Evolutionary conservation across 2,888 invertebrate species (phyloP).

Genomic region (Brenthis ino): DNA sequence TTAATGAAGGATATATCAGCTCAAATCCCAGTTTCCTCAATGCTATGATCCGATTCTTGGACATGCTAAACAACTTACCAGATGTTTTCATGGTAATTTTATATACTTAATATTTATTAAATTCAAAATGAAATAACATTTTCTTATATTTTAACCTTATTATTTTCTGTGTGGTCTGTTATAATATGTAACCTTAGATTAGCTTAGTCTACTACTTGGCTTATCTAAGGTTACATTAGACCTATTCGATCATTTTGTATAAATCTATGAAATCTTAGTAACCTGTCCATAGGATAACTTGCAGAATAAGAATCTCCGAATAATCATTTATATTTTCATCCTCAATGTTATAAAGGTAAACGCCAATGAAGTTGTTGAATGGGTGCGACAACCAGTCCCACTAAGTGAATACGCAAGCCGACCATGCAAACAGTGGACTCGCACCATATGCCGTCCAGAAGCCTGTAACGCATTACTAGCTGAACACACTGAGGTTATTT

Average conservation of each 20-base stretch:
- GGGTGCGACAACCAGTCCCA: constrained; percentile 79
- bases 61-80: constrained; percentile 72
- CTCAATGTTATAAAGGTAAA: constrained; percentile 38
- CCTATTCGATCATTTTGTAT: too few relatives aligned
- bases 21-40: constrained; percentile 65
- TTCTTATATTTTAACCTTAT: too few relatives aligned
- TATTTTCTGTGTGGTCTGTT: too few relatives aligned
- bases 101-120: too few relatives aligned
- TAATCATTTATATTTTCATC: background rate
- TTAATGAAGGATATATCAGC: constrained; percentile 84
- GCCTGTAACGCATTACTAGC: constrained; percentile 49
- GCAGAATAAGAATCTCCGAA: background rate
- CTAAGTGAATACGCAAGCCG: constrained; percentile 56
- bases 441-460: constrained; percentile 43
- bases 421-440: constrained; percentile 9
- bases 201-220: too few relatives aligned
- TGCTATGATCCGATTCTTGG: constrained; percentile 81
- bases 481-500: constrained; percentile 49
- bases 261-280: background rate
- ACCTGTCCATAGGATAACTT: background rate
- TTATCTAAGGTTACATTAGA: too few relatives aligned
- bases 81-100: constrained; percentile 82
- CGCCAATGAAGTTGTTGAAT: constrained; percentile 75
- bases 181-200: too few relatives aligned
- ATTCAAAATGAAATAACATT: too few relatives aligned